Evolutionary conservation across 2,888 invertebrate genomes (phyloP), one percentile per base, ranked within the genome.

Genomic region (Nomada fucata): DNA sequence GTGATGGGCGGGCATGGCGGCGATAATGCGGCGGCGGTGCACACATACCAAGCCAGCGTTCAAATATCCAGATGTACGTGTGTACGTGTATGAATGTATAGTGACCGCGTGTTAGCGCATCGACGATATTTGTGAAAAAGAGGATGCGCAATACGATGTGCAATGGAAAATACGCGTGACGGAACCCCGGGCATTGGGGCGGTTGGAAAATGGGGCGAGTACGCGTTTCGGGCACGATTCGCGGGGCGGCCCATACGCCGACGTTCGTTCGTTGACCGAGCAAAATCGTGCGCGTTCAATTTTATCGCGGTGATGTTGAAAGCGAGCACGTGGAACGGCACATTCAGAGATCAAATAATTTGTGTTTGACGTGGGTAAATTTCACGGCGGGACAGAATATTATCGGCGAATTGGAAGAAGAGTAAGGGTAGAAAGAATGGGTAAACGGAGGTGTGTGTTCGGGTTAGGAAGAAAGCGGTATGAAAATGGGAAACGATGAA

Each of bases 41-140:
- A 91, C 89, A 91, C 88, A 88, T 91, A 92, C 90, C 91, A 91
- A 92, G 92, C 90, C 92, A 92, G 89, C 88, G 83, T 90, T 92
- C 88, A 89, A 90, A 86, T 89, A 86, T 90, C 72, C 83, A 88
- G 76, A 85, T 76, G 76, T 82, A 70, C 53, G 26, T 68, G 50
- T 78, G 72, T 82, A 63, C 75, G 61, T 84, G 63, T 77, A 10
- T 50, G 42, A 13, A 42, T 42, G 20, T 52, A 75, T 84, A 57
- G 81, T 29, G 63, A 81, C 78, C 68, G 84, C 80, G 83, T 47
- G 78, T 47, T 57, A 55, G 18, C 52, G 63, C 10, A 68, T 44
- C 42, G 65, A 36, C 29, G 65, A 23, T n/a, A 42, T 36, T 36
- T 36, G 36, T 36, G 36, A 36, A 36, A 23, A 36, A 36, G 36